Percentiles rank a stretch among this genome's conserved stretches.
phyloP scores from a whole-genome alignment of 2,888 invertebrate species.

The Sphaeridia pumilis region DNA sequence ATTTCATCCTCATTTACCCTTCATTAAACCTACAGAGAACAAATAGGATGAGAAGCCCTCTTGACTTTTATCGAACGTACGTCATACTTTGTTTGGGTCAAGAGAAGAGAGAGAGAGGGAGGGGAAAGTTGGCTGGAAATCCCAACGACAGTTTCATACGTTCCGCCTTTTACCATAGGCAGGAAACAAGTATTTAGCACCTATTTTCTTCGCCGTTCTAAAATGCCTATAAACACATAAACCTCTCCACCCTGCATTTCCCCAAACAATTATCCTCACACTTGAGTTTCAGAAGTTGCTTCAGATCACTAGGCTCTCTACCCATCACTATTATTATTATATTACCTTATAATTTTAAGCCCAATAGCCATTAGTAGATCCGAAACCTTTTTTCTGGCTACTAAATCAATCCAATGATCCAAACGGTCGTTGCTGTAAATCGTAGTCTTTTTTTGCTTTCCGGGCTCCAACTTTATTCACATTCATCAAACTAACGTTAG shows the following conservation, averaged over 20 bases:
- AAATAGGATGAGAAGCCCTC: slow-evolving; percentile 5
- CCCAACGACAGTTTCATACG: background rate
- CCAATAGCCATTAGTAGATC: too few species aligned
- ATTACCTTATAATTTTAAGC: background rate
- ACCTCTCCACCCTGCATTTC: slow-evolving; percentile 7
- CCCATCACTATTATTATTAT: background rate
- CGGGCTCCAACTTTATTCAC: too few species aligned
- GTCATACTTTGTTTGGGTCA: slow-evolving; percentile 5
- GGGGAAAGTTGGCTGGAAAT: background rate
- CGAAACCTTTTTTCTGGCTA: too few species aligned
- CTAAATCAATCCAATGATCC: too few species aligned
- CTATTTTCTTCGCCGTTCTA: background rate
- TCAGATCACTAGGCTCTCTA: too few species aligned
- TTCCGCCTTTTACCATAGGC: too few species aligned
- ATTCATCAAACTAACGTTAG: too few species aligned
- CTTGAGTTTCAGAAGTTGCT: too few species aligned
- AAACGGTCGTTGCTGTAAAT: too few species aligned
- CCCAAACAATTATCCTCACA: slow-evolving; percentile 25
- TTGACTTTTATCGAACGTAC: slow-evolving; percentile 2
- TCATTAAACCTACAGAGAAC: slow-evolving; percentile 10
- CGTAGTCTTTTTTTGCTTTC: too few species aligned
- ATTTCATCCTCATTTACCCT: slow-evolving; percentile 18
- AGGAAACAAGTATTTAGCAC: slow-evolving; percentile 1
- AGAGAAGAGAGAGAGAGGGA: background rate
- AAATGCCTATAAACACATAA: slow-evolving; percentile 1